Conservation (phyloP, 2,797 vertebrate species). For the Leucoraja ocellata region DNA sequence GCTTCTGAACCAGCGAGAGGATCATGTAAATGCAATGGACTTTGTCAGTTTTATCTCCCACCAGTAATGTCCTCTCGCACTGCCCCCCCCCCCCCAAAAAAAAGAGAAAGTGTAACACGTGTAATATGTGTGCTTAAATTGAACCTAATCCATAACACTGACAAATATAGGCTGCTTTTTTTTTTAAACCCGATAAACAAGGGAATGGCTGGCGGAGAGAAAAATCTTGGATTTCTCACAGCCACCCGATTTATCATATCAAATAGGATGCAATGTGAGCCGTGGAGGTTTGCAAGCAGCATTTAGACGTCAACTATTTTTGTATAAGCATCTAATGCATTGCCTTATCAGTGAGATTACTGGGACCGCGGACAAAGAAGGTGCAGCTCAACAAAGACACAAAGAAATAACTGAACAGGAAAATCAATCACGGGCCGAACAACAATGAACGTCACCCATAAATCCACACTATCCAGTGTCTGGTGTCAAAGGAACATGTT, state of each 20-base stretch:
- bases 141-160: not conserved
- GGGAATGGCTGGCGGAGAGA: not conserved
- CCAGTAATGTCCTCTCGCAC: slow-evolving; percentile 3
- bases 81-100: not conserved
- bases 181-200: not conserved
- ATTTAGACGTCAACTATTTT: not conserved
- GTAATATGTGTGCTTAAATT: not conserved
- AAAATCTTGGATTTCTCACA: not conserved
- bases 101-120: not conserved
- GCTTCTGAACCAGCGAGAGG: not conserved
- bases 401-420: slow-evolving; percentile 16
- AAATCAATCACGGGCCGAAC: slow-evolving; percentile 27
- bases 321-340: not conserved
- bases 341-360: not conserved
- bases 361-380: not conserved
- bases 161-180: not conserved
- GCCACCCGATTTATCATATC: not conserved
- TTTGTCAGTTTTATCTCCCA: slow-evolving; percentile 11
- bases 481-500: slow-evolving; percentile 12
- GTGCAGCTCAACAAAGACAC: not conserved
- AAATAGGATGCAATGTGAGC: not conserved
- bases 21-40: not conserved
- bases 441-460: slow-evolving; percentile 4
- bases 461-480: not conserved
- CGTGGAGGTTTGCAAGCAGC: not conserved